Base-by-base conservation (phyloP, 2,797 vertebrate species). In the Microctenopoma lineatum region DNA sequence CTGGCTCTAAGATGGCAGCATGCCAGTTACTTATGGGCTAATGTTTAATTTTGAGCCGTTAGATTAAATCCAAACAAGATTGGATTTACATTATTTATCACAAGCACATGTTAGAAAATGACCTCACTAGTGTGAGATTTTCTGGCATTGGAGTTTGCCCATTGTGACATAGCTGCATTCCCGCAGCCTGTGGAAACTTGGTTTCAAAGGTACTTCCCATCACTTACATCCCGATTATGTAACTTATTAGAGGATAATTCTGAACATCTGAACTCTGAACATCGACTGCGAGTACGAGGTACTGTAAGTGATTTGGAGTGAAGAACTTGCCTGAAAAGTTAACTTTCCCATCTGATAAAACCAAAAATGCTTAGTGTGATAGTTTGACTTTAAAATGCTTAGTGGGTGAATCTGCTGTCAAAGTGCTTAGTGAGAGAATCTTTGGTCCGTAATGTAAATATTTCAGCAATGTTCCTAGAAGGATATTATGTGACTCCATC, bases 261-360 rank as follows among this genome's bases (percentile, higher is more conserved):
- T 21, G 21, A 21, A 21, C 21, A 21, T 21, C 21, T 21, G 21
- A 21, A 53, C 65, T 59, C 57, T 15, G 18, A 74, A 25, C 44
- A 2, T 60, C 51, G 47, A 8, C 61, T 70, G 58, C 16, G 29
- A 72, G 70, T 27, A 25, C 1, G 1, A 69, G 36, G 61, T 68
- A n/a, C 68, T 51, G 50, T 34, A 51, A 78, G 53, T 36, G 18
- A 77, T 71, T 73, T 59, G n/a, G 38, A 29, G 41, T n/a, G 44
- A 66, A 56, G 58, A 66, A 75, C 61, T 63, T 47, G 21, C 62
- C 67, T 59, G 54, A 47, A 64, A 84, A 82, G 75, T 81, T 73
- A 69, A 88, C 81, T 88, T 84, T 79, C 74, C 72, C 69, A 84
- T 85, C 81, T 77, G 81, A 88, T 87, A 71, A 26, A 69, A 36